Percentiles rank a stretch among this genome's conserved stretches.
Conservation (phyloP, 2,113 vertebrate genomes). For the Chionomys nivalis region DNA sequence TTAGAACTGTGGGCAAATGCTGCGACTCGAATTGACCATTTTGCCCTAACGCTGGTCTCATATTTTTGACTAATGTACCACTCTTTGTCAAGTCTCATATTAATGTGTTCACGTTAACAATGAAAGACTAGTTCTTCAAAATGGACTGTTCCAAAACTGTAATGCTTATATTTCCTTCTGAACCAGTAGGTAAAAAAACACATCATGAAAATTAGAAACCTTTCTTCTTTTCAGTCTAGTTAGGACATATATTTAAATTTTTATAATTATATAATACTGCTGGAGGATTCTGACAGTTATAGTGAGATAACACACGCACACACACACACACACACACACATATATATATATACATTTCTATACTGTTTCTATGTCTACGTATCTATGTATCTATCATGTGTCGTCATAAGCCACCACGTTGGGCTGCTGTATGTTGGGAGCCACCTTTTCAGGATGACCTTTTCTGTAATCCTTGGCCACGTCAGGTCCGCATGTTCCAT, state of each 20-base stretch:
- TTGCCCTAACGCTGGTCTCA: not conserved
- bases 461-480: too few species aligned
- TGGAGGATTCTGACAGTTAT: not conserved
- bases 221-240: not conserved
- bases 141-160: not conserved
- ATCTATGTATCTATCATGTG: too few species aligned
- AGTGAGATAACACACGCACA: not conserved
- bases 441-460: too few species aligned
- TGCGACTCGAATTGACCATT: not conserved
- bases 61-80: not conserved
- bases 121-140: not conserved
- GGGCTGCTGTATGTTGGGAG: too few species aligned
- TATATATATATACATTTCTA: too few species aligned
- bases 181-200: not conserved
- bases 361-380: too few species aligned
- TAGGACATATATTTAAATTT: slow-evolving; percentile 8
- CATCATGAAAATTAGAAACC: not conserved
- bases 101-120: not conserved
- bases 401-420: too few species aligned
- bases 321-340: accelerated
- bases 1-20: not conserved
- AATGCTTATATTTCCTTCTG: not conserved
- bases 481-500: too few species aligned
- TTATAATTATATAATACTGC: not conserved
- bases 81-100: not conserved